Percentiles rank a stretch among this genome's conserved stretches.
phyloP scores from a whole-genome alignment of 2,113 vertebrate species.

The Hipposideros armiger region DNA sequence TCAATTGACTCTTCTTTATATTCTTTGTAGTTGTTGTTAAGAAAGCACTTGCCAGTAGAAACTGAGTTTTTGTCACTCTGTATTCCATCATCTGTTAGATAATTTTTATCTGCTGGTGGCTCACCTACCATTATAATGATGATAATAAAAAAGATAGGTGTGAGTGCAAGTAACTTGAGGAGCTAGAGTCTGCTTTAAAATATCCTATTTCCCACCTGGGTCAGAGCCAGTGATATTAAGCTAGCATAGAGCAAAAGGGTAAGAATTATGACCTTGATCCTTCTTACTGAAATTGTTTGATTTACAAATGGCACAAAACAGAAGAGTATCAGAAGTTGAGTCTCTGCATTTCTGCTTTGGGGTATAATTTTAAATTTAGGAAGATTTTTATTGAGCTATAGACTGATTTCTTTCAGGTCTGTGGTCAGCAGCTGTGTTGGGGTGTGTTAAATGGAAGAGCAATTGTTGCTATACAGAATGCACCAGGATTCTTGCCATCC shows the following conservation, averaged over 20 bases:
- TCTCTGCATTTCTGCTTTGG: background rate
- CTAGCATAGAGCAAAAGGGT: background rate
- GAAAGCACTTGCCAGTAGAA: background rate
- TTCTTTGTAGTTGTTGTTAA: constrained; percentile 31
- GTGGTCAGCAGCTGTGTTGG: background rate
- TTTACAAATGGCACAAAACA: background rate
- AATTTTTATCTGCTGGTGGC: constrained; percentile 16
- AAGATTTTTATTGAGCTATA: background rate
- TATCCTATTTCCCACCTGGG: background rate
- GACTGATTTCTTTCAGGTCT: background rate
- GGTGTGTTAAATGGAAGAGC: background rate
- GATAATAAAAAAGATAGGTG: background rate
- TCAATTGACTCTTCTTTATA: background rate
- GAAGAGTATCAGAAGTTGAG: background rate
- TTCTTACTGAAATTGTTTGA: constrained; percentile 22
- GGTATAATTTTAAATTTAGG: constrained; percentile 36
- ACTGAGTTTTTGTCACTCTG: constrained; percentile 1
- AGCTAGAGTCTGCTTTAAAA: constrained; percentile 10
- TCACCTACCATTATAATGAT: constrained; percentile 18
- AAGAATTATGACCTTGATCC: background rate
- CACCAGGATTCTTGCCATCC: background rate
- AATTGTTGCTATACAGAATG: background rate
- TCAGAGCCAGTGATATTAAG: background rate
- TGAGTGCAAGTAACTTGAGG: background rate
- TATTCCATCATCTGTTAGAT: background rate